Evolutionary conservation across 2,113 vertebrate species (phyloP).

Genomic region (Chionomys nivalis): DNA sequence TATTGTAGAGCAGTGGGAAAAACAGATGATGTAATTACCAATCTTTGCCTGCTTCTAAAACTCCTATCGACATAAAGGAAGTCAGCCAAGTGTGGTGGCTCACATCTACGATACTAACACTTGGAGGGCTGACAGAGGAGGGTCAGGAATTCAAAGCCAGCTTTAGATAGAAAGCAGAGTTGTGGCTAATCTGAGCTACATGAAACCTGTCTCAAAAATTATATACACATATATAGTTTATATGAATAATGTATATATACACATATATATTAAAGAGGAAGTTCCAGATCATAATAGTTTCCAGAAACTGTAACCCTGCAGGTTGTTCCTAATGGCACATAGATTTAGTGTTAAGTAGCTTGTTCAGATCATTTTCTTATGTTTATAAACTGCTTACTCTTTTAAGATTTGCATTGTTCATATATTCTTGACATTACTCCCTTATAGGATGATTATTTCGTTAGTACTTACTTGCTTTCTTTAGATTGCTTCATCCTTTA

Average conservation of each 20-base stretch:
- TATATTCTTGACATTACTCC: neutral
- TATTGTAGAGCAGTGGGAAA: neutral
- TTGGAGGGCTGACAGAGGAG: neutral
- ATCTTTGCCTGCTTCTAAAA: neutral
- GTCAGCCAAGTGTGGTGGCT: neutral
- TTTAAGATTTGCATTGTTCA: neutral
- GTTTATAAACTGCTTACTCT: neutral
- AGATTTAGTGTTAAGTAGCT: neutral
- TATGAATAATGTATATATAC: too few species aligned
- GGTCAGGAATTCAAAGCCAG: neutral
- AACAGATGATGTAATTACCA: neutral
- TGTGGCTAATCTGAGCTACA: neutral
- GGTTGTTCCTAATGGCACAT: neutral
- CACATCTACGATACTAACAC: neutral
- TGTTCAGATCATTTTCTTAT: neutral
- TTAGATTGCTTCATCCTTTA: neutral
- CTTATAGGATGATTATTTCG: neutral
- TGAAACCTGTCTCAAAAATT: neutral
- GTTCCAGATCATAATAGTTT: neutral
- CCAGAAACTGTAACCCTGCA: neutral
- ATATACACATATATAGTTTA: neutral
- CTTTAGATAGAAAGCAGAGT: neutral
- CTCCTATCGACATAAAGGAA: constrained; percentile 4
- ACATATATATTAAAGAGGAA: neutral
- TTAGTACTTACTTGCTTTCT: neutral